Evolutionary conservation across 2,113 vertebrate genomes (phyloP).

Genomic region (Microcebus murinus): DNA sequence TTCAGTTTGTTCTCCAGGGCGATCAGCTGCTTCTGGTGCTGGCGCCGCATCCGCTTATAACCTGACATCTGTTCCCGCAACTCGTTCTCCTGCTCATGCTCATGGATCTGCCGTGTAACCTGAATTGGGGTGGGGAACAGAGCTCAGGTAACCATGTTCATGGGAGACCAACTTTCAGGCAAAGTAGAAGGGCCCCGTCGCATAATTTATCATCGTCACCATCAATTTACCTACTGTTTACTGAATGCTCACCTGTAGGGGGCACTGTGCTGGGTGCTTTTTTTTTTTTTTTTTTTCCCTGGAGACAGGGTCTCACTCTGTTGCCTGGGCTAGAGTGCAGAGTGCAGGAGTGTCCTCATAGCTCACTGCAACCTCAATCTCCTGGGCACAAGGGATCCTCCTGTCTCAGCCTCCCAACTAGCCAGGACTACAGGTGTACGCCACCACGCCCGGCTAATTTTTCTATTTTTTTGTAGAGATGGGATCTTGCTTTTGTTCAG

Average conservation of each 20-base stretch:
- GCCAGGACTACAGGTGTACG: no score
- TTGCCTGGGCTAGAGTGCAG: no score
- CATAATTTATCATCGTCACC: not conserved
- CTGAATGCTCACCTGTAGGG: not conserved
- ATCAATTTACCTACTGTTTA: not conserved
- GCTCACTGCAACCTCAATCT: no score
- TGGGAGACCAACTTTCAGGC: not conserved
- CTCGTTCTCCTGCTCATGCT: constrained; percentile 99
- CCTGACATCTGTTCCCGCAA: constrained; percentile 99
- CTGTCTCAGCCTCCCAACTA: no score
- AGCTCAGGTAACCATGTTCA: constrained; percentile 29
- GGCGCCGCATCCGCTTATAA: constrained; percentile 99
- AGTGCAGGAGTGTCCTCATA: no score
- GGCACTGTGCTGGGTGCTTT: not conserved
- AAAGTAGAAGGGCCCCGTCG: not conserved
- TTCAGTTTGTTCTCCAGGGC: constrained; percentile 99
- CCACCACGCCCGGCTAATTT: no score
- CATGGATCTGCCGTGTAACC: constrained; percentile 99
- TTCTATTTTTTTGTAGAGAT: no score
- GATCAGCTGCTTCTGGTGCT: constrained; percentile 99
- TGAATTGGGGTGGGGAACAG: constrained; percentile 73
- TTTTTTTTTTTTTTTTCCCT: no score
- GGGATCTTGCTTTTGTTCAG: no score
- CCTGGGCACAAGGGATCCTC: no score
- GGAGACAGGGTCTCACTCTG: no score